Evolutionary conservation across 2,888 invertebrate species (phyloP), one percentile per base, ranked within the genome.

Genomic region (Protonemura montana): DNA sequence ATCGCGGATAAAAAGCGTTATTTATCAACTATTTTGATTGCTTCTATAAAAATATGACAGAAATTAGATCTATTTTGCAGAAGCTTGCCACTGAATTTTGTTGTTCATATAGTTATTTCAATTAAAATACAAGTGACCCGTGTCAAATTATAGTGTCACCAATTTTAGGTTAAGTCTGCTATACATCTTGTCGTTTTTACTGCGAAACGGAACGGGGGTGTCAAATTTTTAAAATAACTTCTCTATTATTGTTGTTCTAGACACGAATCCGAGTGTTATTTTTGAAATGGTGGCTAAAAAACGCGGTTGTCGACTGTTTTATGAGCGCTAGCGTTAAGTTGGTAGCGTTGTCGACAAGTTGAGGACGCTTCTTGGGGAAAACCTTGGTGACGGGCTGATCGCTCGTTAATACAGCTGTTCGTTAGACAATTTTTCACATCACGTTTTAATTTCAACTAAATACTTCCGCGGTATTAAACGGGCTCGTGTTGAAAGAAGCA

Each of bases 281-380:
- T 83, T 41, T n/a, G 42, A 83, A 59, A 59, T 59, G 21, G 1
- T 35, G 82, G 29, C 41, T 25, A 83, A 83, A 83, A 83, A 21
- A 35, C 76, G 25, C 13, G 21, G 21, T 21, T 28, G 84, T 21
- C 0, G 86, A 87, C 84, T 21, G 86, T 59, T 87, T 85, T 87
- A 87, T 84, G 87, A 86, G 87, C 80, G 86, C 82, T 85, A 85
- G 86, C 86, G 42, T 42, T 30, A 42, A 82, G 41, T 10, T 35
- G 10, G 41, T 85, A n/a, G n/a, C 35, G 25, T 27, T 81, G 86
- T 85, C 85, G 87, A 82, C 87, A 82, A 76, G 35, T 82, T 83
- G 84, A 84, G 16, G 84, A 84, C 76, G 84, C 27, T n/a, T n/a
- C 76, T 21, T 81, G 5, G 28, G 29, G 30, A 29, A 29, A 81